Evolutionary conservation across 2,888 invertebrate species (phyloP), one percentile per base, ranked within the genome.

Genomic region (Eugnorisma glareosa): DNA sequence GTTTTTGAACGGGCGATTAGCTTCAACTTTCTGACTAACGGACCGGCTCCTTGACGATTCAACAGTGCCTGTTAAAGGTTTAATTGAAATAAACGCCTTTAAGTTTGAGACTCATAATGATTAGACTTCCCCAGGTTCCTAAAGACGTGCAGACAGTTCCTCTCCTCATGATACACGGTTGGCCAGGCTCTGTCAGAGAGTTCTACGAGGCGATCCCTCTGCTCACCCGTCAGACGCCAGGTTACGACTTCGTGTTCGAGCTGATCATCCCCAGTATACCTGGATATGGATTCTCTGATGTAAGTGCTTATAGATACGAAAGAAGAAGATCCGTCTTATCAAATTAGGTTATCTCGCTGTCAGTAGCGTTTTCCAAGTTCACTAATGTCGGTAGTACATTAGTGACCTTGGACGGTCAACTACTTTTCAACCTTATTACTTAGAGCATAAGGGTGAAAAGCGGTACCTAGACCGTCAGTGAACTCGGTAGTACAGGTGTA

Each of bases 121-220:
- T n/a, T 0, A 21, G 11, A 75, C 10, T 31, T 73, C 70, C 43
- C 1, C 95, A 97, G 81, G 97, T 94, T 0, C 90, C 93, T 15
- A 85, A 94, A 92, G 86, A 91, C 88, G 80, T 93, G 7, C 84
- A 93, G 88, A 97, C 97, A 1, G 86, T 98, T 0, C 98, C 98
- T 0, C 89, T 98, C 0, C 93, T 98, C 6, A 88, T 99, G 68
- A 94, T 98, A 28, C 99, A 99, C 92, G 99, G 99, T 59, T 99
- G 99, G 99, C 99, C 99, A 0, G 98, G 99, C 0, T 98, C 98
- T 0, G 97, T 99, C 4, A 96, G 98, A n/a, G 99, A 99, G 94
- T 99, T 99, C 93, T 98, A 98, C 89, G 97, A 98, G 75, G 94
- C 98, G 0, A 97, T 98, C 72, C 98, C 98, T 0, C 91, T 97